Evolutionary conservation across 2,113 vertebrate genomes (phyloP).

Genomic region (Rhinolophus ferrumequinum): DNA sequence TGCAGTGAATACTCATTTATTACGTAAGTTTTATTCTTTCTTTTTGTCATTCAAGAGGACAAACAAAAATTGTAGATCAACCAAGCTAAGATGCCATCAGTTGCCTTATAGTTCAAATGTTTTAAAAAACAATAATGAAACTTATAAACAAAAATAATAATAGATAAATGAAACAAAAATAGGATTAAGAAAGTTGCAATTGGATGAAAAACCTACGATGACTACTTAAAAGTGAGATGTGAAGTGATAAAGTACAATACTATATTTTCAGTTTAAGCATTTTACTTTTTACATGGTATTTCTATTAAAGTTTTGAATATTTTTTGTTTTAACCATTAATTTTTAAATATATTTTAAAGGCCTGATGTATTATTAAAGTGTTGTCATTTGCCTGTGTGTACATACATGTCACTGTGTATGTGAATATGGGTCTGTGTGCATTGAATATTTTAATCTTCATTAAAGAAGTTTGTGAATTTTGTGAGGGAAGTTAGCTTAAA

Average conservation of each 20-base stretch:
- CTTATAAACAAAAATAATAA: background rate
- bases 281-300: background rate
- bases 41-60: background rate
- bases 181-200: background rate
- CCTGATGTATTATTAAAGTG: background rate
- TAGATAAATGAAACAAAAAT: background rate
- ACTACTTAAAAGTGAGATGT: background rate
- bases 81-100: background rate
- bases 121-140: background rate
- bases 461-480: background rate
- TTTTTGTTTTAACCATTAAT: background rate
- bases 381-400: background rate
- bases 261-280: background rate
- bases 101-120: background rate
- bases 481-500: background rate
- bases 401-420: background rate
- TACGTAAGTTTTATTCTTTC: background rate
- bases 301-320: background rate
- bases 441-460: background rate
- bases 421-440: background rate
- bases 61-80: background rate
- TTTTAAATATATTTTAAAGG: background rate
- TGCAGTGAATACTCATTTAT: background rate
- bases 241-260: background rate
- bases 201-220: background rate